These are phyloP conservation scores for Lasioglossum albipes DNA, from an alignment of 1,140 invertebrate species.

Conservation along the genomic window DNA sequence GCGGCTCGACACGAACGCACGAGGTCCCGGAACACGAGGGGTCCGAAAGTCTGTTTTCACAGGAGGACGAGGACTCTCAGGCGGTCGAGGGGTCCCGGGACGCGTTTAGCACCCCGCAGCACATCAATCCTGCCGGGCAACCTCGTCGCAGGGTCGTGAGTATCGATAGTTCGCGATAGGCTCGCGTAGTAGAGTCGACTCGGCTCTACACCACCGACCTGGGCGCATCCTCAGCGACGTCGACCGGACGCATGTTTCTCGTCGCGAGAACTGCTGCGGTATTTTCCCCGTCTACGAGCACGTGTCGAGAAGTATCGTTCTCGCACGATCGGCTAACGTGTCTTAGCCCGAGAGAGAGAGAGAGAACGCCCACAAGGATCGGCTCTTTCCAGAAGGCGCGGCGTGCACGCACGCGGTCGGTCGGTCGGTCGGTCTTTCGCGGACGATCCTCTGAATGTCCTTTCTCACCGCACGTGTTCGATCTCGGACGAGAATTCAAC, in stretches of 20 bases:
- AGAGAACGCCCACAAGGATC: slow-evolving; percentile 32
- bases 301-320: background rate
- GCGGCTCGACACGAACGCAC: slow-evolving; percentile 65
- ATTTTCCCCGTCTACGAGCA: background rate
- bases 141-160: background rate
- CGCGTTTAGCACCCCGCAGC: background rate
- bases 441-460: background rate
- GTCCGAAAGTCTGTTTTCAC: background rate
- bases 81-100: slow-evolving; percentile 15
- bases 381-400: slow-evolving; percentile 46
- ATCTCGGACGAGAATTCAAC: too few species aligned
- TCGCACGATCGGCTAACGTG: too few species aligned
- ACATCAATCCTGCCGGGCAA: slow-evolving; percentile 1
- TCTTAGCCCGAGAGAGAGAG: too few species aligned
- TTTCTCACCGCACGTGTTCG: background rate
- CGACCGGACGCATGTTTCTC: slow-evolving; percentile 12
- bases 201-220: slow-evolving; percentile 25
- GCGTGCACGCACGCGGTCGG: slow-evolving; percentile 49
- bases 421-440: slow-evolving; percentile 30
- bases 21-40: slow-evolving; percentile 60
- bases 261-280: too few species aligned
- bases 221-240: slow-evolving; percentile 10
- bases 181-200: background rate
- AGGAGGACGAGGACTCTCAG: slow-evolving; percentile 20
- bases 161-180: background rate